These are phyloP conservation scores for Scaptomyza montana DNA, from an alignment of 1,140 invertebrate genomes.

Conservation along the genomic window DNA sequence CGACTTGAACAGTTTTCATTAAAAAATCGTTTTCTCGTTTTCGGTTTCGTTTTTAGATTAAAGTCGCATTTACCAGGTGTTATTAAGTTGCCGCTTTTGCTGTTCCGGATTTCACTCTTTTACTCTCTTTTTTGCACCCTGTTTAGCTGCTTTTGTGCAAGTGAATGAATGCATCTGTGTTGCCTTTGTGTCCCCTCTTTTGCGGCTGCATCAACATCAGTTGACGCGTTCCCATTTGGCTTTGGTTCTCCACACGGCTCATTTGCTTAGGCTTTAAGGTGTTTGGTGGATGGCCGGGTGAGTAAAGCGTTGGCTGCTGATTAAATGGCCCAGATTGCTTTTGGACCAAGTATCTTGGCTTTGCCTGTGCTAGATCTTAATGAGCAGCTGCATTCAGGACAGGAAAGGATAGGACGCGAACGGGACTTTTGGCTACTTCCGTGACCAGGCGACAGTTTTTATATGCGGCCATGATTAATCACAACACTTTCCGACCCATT, in stretches of 20 bases:
- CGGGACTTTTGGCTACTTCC: conserved; percentile 40
- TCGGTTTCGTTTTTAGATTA: conserved; percentile 36
- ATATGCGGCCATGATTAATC: conserved; percentile 72
- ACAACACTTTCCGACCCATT: conserved; percentile 81
- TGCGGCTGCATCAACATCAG: conserved; percentile 1
- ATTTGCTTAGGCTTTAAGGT: conserved; percentile 61
- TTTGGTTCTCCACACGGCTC: conserved; percentile 28
- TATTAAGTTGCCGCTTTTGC: conserved; percentile 38
- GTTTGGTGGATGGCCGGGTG: conserved; percentile 8
- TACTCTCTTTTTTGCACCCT: not conserved
- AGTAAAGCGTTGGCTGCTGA: conserved; percentile 46
- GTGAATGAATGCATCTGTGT: conserved; percentile 38
- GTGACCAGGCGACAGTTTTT: conserved; percentile 39
- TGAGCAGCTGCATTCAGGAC: conserved; percentile 56
- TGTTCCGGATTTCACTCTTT: conserved; percentile 11
- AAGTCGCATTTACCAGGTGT: conserved; percentile 60
- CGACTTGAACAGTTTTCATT: not conserved
- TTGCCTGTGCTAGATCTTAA: conserved; percentile 63
- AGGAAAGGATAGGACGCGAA: conserved; percentile 10
- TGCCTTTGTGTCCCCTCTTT: not conserved
- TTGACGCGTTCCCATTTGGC: conserved; percentile 50
- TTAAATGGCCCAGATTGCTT: conserved; percentile 67
- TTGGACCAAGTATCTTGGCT: conserved; percentile 35
- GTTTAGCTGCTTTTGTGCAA: conserved; percentile 21
- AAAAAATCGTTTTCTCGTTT: not conserved